Conservation (phyloP, 2,888 invertebrate genomes). For the Leucozona laternaria region DNA sequence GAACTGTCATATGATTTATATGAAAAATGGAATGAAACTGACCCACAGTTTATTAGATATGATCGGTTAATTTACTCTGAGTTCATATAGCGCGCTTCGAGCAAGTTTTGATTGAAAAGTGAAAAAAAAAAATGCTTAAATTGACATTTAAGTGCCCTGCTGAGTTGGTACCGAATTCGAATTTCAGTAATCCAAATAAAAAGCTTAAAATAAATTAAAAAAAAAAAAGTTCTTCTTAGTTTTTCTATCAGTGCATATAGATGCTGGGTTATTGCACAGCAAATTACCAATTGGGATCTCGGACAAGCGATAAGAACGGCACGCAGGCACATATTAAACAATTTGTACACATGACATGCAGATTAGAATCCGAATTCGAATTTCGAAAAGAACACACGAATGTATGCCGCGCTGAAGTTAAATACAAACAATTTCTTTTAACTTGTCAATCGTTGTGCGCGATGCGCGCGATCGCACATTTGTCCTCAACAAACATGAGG, state of each 20-base stretch:
- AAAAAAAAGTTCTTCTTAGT: not conserved
- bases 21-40: too few species aligned
- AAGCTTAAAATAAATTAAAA: too few species aligned
- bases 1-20: too few species aligned
- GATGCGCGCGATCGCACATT: constrained; percentile 31
- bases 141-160: too few species aligned
- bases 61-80: too few species aligned
- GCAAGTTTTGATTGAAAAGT: too few species aligned
- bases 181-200: too few species aligned
- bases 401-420: constrained; percentile 10
- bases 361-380: constrained; percentile 51
- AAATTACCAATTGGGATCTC: constrained; percentile 54
- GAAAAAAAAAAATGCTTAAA: too few species aligned
- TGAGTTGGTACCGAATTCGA: too few species aligned
- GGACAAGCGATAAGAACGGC: constrained; percentile 45
- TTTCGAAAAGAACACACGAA: constrained; percentile 27
- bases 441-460: constrained; percentile 49
- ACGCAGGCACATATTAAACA: constrained; percentile 55
- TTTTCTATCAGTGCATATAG: constrained; percentile 5
- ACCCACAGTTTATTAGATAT: too few species aligned
- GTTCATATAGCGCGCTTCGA: too few species aligned
- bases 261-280: constrained; percentile 30
- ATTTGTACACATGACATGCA: constrained; percentile 66
- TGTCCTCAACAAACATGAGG: not conserved
- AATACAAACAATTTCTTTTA: constrained; percentile 44